A percentile compares a stretch with the other conserved stretches of the same genome.
Evolutionary conservation across 2,113 vertebrate genomes (phyloP).

Genomic region (Isichthys henryi): DNA sequence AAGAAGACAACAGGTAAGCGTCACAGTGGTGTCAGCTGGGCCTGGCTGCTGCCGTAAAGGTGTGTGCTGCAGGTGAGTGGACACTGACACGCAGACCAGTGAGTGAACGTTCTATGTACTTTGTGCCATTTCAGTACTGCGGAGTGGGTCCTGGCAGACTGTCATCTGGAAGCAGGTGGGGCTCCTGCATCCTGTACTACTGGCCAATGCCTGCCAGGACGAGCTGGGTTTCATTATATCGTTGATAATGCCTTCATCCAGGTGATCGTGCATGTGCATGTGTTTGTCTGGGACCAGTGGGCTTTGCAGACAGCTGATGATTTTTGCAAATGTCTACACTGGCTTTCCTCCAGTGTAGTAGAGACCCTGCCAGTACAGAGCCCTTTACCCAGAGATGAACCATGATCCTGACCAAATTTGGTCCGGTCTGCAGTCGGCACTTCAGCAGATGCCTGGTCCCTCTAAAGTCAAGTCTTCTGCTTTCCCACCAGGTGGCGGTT

Average conservation of each 20-base stretch:
- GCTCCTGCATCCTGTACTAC: background rate
- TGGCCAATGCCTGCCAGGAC: background rate
- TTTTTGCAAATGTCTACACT: background rate
- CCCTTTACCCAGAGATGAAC: background rate
- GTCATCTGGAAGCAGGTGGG: constrained; percentile 96
- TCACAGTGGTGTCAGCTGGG: constrained; percentile 2
- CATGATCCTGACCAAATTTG: background rate
- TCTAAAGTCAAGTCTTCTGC: constrained; percentile 46
- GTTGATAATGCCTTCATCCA: background rate
- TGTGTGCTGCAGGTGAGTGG: background rate
- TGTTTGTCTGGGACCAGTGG: background rate
- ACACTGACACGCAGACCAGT: background rate
- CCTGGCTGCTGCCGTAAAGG: background rate
- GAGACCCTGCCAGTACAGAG: background rate
- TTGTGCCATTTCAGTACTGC: constrained; percentile 75
- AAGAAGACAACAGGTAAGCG: constrained; percentile 89
- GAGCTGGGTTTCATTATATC: background rate
- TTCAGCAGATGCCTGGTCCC: background rate
- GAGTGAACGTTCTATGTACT: constrained; percentile 5
- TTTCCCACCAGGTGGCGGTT: constrained; percentile 85
- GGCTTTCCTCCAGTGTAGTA: background rate
- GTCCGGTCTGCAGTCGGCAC: background rate
- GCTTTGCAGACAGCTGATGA: background rate
- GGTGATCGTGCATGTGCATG: background rate
- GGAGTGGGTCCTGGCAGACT: constrained; percentile 86